Evolutionary conservation across 1,140 invertebrate species (phyloP).

Genomic region (Watersipora subatra): DNA sequence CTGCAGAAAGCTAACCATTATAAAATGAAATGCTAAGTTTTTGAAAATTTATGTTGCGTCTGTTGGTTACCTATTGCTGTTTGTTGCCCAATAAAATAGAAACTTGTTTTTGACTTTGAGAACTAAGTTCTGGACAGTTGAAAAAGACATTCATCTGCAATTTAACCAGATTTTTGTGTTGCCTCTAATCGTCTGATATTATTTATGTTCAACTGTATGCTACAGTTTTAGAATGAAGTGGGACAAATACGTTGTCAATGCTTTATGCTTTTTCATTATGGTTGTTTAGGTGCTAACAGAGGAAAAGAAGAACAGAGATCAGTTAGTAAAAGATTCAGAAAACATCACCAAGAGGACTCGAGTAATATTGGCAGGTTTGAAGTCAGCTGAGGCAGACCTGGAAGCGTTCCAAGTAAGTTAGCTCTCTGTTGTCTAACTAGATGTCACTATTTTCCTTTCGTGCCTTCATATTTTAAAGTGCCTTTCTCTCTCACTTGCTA

Average conservation of each 20-base stretch:
- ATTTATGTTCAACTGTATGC: too few species aligned
- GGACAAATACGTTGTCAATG: too few species aligned
- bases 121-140: too few species aligned
- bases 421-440: not conserved
- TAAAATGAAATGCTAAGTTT: not conserved
- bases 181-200: too few species aligned
- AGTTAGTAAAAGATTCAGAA: constrained; percentile 35
- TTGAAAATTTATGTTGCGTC: too few species aligned
- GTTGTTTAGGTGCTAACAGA: constrained; percentile 23
- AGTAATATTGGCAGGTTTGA: constrained; percentile 30
- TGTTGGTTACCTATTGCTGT: too few species aligned
- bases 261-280: too few species aligned
- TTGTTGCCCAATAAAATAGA: too few species aligned
- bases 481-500: not conserved
- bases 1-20: not conserved
- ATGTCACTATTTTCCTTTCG: not conserved
- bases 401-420: constrained; percentile 38
- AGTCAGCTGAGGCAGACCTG: constrained; percentile 34
- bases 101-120: too few species aligned
- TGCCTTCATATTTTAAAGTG: not conserved
- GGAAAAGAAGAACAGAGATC: constrained; percentile 36
- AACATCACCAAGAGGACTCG: constrained; percentile 34
- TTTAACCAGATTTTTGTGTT: too few species aligned
- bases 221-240: too few species aligned
- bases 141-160: too few species aligned